Evolutionary conservation across 64 coral and sea anemone species (phyloP).

Genomic region (Stichodactyla helianthus): DNA sequence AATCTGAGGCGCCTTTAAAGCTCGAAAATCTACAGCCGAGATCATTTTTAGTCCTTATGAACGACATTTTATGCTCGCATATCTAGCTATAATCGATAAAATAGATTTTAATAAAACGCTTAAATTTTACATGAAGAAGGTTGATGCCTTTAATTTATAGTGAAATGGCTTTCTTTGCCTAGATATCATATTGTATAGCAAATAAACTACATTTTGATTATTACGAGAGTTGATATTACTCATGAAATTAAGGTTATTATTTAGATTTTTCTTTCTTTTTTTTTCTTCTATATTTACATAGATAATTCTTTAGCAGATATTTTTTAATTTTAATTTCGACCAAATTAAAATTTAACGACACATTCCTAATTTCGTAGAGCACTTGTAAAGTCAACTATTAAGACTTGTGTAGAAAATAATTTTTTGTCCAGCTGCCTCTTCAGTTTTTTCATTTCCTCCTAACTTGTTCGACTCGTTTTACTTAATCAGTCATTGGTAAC

Average conservation of each 20-base stretch:
- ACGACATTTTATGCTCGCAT: background rate
- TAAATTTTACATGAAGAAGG: background rate
- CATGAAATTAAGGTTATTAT: background rate
- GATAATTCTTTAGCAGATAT: background rate
- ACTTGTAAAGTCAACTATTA: conserved; percentile 3
- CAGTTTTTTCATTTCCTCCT: background rate
- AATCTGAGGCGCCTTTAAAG: background rate
- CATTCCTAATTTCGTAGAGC: background rate
- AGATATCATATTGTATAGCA: background rate
- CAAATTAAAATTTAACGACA: background rate
- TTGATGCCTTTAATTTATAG: background rate
- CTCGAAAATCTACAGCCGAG: background rate
- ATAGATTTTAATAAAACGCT: background rate
- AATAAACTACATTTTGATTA: background rate
- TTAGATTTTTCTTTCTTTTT: background rate
- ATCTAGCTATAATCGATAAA: background rate
- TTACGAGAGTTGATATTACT: background rate
- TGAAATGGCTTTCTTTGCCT: background rate
- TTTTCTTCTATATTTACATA: background rate
- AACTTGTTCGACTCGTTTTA: background rate
- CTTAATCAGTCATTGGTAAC: background rate
- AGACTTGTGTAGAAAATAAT: background rate
- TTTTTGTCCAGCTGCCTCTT: background rate
- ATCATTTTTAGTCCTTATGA: background rate
- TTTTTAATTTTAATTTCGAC: background rate